Evolutionary conservation across 1,140 invertebrate genomes (phyloP).

Genomic region (Drosophila miranda): DNA sequence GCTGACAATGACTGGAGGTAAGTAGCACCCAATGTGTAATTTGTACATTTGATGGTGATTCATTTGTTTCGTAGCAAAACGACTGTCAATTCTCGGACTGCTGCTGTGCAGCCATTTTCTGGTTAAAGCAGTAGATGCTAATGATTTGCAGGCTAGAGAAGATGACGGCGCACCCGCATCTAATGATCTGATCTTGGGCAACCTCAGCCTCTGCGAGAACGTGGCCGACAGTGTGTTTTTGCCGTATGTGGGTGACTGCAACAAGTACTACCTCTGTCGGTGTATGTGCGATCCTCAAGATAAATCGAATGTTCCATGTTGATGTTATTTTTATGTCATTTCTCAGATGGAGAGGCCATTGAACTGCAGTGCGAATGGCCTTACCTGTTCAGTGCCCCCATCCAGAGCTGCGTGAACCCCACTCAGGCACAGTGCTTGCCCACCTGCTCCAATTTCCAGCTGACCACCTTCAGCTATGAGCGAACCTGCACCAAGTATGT

Average conservation of each 20-base stretch:
- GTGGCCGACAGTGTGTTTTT: slow-evolving; percentile 57
- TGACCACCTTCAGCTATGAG: slow-evolving; percentile 62
- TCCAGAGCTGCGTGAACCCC: slow-evolving; percentile 45
- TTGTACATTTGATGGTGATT: background rate
- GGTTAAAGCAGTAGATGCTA: background rate
- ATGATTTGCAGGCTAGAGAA: background rate
- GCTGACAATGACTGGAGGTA: slow-evolving; percentile 33
- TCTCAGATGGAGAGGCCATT: slow-evolving; percentile 43
- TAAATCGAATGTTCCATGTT: no score
- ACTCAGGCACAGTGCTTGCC: slow-evolving; percentile 32
- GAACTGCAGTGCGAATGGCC: slow-evolving; percentile 37
- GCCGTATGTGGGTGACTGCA: slow-evolving; percentile 61
- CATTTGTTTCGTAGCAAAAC: background rate
- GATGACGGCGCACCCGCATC: background rate
- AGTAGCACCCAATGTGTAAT: background rate
- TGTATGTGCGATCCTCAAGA: slow-evolving; percentile 28
- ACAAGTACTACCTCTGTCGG: slow-evolving; percentile 60
- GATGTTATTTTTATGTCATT: background rate
- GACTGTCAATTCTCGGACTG: background rate
- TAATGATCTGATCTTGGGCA: slow-evolving; percentile 27
- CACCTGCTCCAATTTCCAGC: slow-evolving; percentile 9
- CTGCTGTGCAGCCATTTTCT: slow-evolving; percentile 6
- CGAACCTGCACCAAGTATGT: slow-evolving; percentile 77
- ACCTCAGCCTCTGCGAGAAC: slow-evolving; percentile 48
- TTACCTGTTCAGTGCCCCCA: slow-evolving; percentile 48